Evolutionary conservation across 2,888 invertebrate genomes (phyloP), one percentile per base, ranked within the genome.

Genomic region (Gastracanthus pulcherrimus): DNA sequence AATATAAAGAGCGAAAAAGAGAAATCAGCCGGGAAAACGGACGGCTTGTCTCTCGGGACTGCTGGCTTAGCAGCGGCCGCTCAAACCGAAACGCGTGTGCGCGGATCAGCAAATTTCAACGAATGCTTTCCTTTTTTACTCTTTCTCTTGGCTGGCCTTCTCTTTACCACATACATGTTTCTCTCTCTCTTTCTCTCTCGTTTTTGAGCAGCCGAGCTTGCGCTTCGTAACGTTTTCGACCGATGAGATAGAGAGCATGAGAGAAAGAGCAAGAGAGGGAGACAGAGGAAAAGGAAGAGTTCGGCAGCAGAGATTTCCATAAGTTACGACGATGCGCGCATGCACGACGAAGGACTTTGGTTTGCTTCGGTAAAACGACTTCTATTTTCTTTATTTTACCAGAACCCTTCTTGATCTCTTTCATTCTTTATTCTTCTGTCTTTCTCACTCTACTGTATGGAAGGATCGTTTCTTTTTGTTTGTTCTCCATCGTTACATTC

Each of bases 281-380:
- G n/a, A n/a, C n/a, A n/a, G n/a, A n/a, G n/a, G n/a, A n/a, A n/a
- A n/a, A 13, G 13, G 41, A 9, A 23, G 31, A 75, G 38, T 77
- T 77, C 67, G 62, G 62, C 62, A 45, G 71, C 34, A 45, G 72
- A 72, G 74, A 81, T 81, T 78, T 81, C 36, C 74, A 74, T 81
- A 77, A 81, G 72, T 81, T 78, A 72, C 72, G 45, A 55, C 36
- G 51, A 72, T 55, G 23, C 29, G 48, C 34, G 29, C 66, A 38
- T 11, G 23, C 29, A 45, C 38, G n/a, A 58, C 58, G 38, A 58
- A 62, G 62, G 48, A 69, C 75, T 75, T 69, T 64, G 55, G 55
- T 62, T 70, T 74, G 34, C 26, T 31, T 34, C 45, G 45, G 13
- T 19, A 55, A 3, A 11, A 29, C 38, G 16, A 5, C 58, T 67